Base-by-base conservation (phyloP, 2,888 invertebrate species). In the Morpho deidamia region DNA sequence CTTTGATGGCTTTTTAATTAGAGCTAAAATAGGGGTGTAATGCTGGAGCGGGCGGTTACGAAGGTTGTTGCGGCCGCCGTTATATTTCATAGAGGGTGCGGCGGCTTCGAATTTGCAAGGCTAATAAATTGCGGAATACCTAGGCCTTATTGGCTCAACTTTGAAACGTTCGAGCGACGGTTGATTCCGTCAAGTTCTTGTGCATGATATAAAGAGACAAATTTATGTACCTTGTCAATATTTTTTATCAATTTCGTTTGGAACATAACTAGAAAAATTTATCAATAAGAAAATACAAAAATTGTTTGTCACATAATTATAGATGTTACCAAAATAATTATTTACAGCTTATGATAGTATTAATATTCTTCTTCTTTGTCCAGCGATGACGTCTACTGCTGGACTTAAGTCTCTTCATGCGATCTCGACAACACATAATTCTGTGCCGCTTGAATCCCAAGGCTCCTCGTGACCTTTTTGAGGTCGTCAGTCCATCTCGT, bases 1-100 rank as follows among this genome's bases (percentile, higher is more conserved):
- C 89, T 89, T 90, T 89, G 88, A 90, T 89, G 86, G 89, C 85
- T 89, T 90, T 90, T 90, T 90, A 90, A 89, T 90, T 90, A 90
- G 88, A 88, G 88, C 85, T 85, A 83, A 88, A 88, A 85, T 80
- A 81, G 85, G 88, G 89, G 83, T 86, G 86, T 86, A 83, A 82
- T 81, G 74, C 83, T 70, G 74, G 72, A 71, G 74, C 73, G 72
- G 64, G 66, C 66, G 70, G 69, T 66, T 65, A 72, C 77, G 71
- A 77, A 81, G 80, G 78, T 74, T 81, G 80, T 75, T 76, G 82
- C 79, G 84, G 77, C 83, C 78, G 65, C 72, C 69, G 82, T 81
- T 79, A 86, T 88, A 88, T 87, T 85, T 88, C 85, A 87, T 88
- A 84, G 79, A 76, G 76, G 81, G 80, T 71, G 73, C 70, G 65